Evolutionary conservation across 2,113 vertebrate species (phyloP), one percentile per base, ranked within the genome.

Genomic region (Amphiprion percula): DNA sequence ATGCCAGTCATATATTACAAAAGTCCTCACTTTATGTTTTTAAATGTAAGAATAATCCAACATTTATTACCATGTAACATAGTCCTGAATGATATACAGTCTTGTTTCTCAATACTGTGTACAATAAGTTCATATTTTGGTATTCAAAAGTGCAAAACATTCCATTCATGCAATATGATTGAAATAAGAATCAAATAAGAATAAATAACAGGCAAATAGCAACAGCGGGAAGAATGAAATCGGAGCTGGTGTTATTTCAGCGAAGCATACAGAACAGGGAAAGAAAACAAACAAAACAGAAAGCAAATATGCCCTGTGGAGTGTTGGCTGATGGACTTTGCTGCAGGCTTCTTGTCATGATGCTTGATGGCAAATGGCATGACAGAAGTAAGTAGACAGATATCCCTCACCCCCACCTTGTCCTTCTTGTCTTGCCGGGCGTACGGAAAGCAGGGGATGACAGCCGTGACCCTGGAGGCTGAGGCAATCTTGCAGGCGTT

Each of bases 391-490:
- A 91, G 72, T 83, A 92, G 87, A 88, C 78, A 89, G 79, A 86
- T 91, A 74, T 90, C 92, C 85, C 93, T 93, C 90, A 91, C 87
- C 87, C 94, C 89, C 89, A 95, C 95, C 95, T 95, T 96, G 90
- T 96, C 95, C 90, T 96, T 96, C 89, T 96, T 96, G 84, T 96
- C 95, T 49, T 96, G 95, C 1, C 95, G 92, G n/a, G 95, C 94
- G 4, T 96, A 96, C 0, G 95, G 95, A 19, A 96, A 96, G 81
- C 95, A 96, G 62, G 95, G 95, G 87, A 96, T 96, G 87, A 96
- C 95, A 5, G 95, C 95, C 0, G 92, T 94, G 77, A 96, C 95
- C 49, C 95, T 91, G 85, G 90, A 95, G 68, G 95, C 94, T 0
- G 95, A 96, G 53, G 95, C 95, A 11, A 96, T 96, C 80, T 96